Percentiles rank a stretch among this genome's conserved stretches.
phyloP scores from a whole-genome alignment of 2,888 invertebrate species.

The Rhynchonema sp. region DNA sequence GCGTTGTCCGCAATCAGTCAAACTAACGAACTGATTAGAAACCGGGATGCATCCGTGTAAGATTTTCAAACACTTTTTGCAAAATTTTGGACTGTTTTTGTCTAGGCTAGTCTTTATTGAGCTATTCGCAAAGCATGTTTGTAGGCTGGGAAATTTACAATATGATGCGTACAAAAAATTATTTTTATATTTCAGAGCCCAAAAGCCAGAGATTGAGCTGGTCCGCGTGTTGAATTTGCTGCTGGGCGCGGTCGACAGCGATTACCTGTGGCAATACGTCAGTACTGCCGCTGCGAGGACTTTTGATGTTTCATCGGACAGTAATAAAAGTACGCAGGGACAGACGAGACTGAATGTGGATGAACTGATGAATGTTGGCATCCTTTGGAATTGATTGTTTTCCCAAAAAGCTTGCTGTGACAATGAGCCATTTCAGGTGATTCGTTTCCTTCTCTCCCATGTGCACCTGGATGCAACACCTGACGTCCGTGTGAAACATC shows the following conservation, averaged over 20 bases:
- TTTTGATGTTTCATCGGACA: no score
- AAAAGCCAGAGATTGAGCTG: conserved; percentile 60
- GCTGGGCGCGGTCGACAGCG: conserved; percentile 60
- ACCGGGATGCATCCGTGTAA: no score
- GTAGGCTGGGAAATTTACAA: no score
- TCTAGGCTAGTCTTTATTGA: no score
- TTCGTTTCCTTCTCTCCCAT: neutral
- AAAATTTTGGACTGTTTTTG: no score
- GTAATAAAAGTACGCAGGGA: no score
- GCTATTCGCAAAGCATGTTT: no score
- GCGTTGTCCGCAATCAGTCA: no score
- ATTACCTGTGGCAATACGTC: conserved; percentile 64
- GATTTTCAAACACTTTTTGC: no score
- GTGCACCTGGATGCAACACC: conserved; percentile 45
- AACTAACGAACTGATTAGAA: no score
- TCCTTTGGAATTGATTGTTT: neutral
- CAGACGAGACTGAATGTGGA: neutral
- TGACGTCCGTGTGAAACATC: conserved; percentile 54
- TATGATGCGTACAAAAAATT: no score
- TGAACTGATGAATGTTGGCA: neutral
- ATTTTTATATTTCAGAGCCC: no score
- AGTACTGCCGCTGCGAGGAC: conserved; percentile 15
- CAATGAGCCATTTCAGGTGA: neutral
- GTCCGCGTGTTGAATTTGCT: conserved; percentile 46
- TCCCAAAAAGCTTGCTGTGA: neutral